Base-by-base conservation (phyloP, 1,140 invertebrate genomes). In the Musca vetustissima region DNA sequence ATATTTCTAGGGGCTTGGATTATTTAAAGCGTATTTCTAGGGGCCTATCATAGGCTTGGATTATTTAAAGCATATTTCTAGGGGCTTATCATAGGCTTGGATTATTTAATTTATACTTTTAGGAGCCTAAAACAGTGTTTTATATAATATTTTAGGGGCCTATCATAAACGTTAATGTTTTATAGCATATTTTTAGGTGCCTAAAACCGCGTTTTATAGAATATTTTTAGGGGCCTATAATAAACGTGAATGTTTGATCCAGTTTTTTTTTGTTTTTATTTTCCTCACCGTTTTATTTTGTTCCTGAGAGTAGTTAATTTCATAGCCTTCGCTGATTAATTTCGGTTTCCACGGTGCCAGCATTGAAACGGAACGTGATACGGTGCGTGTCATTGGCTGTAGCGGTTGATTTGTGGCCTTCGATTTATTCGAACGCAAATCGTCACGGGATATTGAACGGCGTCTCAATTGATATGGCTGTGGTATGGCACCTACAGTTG, bases 341-440 rank as follows among this genome's bases (percentile, higher is more conserved):
- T 89, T 86, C 1, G 92, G 92, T 67, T 89, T 89, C 92, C 92
- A 94, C 1, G 93, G 92, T 1, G 92, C 91, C 69, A 93, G 85
- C 50, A 94, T 89, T 4, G 92, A 93, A 70, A 94, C 92, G 32
- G 91, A 93, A 48, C 92, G 87, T 1, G 91, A 92, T n/a, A 93
- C 88, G 17, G 89, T 92, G 68, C 88, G 86, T 19, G 89, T 89
- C 75, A 92, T 91, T 3, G 88, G 86, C 69, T 87, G 85, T 19
- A 89, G 73, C 1, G 85, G 85, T 73, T 83, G 83, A 75, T 79
- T 85, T 43, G 28, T 24, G 7, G 53, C 36, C 70, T 75, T 74
- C 9, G 83, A 82, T 19, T 83, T 80, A 72, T 85, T 84, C 4
- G 85, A 86, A 19, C 85, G 85, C 6, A 93, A 84, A 80, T 93